Evolutionary conservation across 1,140 invertebrate genomes (phyloP).

Genomic region (Sipha flava): DNA sequence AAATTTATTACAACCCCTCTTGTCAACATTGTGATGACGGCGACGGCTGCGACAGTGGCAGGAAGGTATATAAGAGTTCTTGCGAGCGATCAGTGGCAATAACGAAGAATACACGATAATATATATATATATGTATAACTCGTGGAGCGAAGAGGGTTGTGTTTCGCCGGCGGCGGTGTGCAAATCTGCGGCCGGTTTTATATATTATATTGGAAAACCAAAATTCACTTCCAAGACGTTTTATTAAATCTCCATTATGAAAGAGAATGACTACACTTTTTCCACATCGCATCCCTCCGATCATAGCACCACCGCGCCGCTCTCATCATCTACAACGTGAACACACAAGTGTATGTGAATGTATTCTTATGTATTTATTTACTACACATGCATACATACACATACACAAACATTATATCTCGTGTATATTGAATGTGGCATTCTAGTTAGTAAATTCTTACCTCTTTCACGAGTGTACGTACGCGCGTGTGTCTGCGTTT

Average conservation of each 20-base stretch:
- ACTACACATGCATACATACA: not conserved
- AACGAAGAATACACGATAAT: not conserved
- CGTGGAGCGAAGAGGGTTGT: not conserved
- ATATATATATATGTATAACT: too few species aligned
- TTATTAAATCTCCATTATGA: constrained; percentile 29
- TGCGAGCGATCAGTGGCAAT: not conserved
- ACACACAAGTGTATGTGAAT: not conserved
- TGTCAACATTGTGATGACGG: not conserved
- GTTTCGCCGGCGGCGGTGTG: not conserved
- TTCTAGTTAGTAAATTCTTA: too few species aligned
- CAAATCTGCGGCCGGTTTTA: not conserved
- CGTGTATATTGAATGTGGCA: not conserved
- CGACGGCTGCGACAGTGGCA: not conserved
- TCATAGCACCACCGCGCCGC: too few species aligned
- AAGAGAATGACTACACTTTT: not conserved
- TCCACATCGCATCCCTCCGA: not conserved
- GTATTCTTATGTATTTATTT: too few species aligned
- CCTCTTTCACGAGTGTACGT: too few species aligned
- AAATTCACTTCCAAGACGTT: constrained; percentile 11
- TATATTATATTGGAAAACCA: constrained; percentile 11
- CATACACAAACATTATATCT: not conserved
- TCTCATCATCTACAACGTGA: too few species aligned
- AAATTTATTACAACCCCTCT: not conserved
- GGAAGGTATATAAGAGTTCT: not conserved
- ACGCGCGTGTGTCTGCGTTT: too few species aligned